phyloP scores from a whole-genome alignment of 1,140 invertebrate genomes.

The Gonioctena quinquepunctata region DNA sequence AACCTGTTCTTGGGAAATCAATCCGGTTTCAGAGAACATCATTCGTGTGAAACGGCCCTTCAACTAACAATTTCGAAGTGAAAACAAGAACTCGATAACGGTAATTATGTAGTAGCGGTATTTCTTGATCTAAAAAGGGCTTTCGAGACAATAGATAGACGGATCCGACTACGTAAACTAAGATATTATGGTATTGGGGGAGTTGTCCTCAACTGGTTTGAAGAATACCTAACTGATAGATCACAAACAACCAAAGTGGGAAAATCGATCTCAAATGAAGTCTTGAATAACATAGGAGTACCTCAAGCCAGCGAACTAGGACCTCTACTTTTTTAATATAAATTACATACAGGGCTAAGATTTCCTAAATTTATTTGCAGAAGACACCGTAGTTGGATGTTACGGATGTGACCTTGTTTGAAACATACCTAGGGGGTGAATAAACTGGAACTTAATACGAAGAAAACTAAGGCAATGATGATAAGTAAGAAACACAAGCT shows the following conservation, averaged over 20 bases:
- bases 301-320: background rate
- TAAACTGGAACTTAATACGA: no score
- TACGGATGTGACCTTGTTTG: no score
- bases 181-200: background rate
- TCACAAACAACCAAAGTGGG: background rate
- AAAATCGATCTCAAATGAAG: background rate
- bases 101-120: background rate
- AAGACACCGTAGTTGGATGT: background rate
- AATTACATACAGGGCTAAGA: background rate
- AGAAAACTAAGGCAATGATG: no score
- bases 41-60: constrained; percentile 3
- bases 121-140: background rate
- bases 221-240: no score
- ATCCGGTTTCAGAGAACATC: constrained; percentile 2
- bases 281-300: background rate
- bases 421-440: no score
- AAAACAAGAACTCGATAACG: no score
- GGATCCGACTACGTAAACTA: background rate
- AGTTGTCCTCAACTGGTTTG: background rate
- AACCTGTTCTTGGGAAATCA: background rate
- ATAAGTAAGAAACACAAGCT: no score
- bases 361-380: background rate
- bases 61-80: background rate
- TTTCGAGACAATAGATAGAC: background rate
- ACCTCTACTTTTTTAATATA: constrained; percentile 1